phyloP scores from a whole-genome alignment of 2,888 invertebrate species.

The Xestia ashworthii region DNA sequence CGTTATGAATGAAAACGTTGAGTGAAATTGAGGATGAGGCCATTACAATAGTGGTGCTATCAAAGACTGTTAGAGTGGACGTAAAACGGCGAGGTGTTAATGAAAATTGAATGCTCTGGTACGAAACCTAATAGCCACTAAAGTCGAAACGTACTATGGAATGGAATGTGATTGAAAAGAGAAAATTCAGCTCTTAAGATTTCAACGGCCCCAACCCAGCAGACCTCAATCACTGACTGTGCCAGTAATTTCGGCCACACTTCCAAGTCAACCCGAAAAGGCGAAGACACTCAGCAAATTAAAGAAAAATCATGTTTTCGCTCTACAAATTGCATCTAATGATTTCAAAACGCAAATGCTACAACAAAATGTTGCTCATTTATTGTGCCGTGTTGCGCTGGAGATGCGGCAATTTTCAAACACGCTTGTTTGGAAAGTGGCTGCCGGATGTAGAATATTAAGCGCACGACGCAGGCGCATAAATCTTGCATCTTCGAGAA shows the following conservation, averaged over 20 bases:
- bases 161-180: conserved; percentile 1
- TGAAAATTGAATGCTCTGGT: conserved; percentile 32
- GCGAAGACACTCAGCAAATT: background rate
- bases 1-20: conserved; percentile 58
- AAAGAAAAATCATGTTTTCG: conserved; percentile 3
- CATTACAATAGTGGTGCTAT: conserved; percentile 38
- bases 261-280: background rate
- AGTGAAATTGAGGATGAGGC: conserved; percentile 57
- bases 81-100: conserved; percentile 50
- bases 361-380: conserved; percentile 63
- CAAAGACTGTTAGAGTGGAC: conserved; percentile 39
- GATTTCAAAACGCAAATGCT: conserved; percentile 38
- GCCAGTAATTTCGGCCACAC: background rate
- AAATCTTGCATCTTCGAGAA: conserved; percentile 75
- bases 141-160: conserved; percentile 4
- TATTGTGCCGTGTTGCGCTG: conserved; percentile 60
- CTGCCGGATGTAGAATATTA: conserved; percentile 81
- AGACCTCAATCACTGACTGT: background rate
- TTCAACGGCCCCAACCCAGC: background rate
- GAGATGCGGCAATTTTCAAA: conserved; percentile 80
- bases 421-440: conserved; percentile 79
- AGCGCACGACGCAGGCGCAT: conserved; percentile 76
- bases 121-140: background rate
- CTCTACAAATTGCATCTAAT: conserved; percentile 21
- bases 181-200: background rate